Percentiles rank a stretch among this genome's conserved stretches.
Evolutionary conservation across 2,113 vertebrate species (phyloP).

Genomic region (Origma solitaria): DNA sequence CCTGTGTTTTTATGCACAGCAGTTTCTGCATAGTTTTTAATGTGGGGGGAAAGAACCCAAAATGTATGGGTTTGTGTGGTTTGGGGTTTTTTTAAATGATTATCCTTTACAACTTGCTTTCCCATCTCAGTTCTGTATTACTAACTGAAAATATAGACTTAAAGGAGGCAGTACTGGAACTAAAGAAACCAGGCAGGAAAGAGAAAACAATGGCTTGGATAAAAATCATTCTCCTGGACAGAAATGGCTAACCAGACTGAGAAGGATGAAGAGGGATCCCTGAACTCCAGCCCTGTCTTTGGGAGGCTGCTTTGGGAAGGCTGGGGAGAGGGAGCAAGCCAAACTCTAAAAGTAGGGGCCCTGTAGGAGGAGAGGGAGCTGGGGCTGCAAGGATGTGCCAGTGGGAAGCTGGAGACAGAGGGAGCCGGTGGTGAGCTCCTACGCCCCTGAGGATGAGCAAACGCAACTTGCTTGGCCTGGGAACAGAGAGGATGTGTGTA

Average conservation of each 20-base stretch:
- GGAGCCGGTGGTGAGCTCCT: accelerated
- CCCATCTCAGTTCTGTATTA: not conserved
- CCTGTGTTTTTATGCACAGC: not conserved
- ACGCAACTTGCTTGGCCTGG: not conserved
- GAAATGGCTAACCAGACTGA: not conserved
- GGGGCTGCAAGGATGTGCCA: not conserved
- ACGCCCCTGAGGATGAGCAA: accelerated
- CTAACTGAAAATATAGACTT: not conserved
- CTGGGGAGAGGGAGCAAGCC: not conserved
- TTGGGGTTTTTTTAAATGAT: not conserved
- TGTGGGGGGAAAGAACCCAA: not conserved
- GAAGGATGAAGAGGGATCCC: not conserved
- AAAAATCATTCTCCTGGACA: not conserved
- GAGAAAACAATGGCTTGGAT: conserved; percentile 16
- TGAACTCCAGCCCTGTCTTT: not conserved
- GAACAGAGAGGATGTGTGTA: not conserved
- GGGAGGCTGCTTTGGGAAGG: not conserved
- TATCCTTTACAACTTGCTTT: not conserved
- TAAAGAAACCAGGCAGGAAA: conserved; percentile 26
- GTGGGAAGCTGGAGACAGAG: not conserved
- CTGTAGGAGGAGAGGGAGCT: not conserved
- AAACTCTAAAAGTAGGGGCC: accelerated
- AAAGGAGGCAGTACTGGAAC: not conserved
- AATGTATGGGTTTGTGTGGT: not conserved
- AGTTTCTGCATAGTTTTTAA: not conserved